Percentiles rank a stretch among this genome's conserved stretches.
These are phyloP conservation scores for Amitus sp. DNA, from an alignment of 2,888 invertebrate species.

Conservation along the genomic window DNA sequence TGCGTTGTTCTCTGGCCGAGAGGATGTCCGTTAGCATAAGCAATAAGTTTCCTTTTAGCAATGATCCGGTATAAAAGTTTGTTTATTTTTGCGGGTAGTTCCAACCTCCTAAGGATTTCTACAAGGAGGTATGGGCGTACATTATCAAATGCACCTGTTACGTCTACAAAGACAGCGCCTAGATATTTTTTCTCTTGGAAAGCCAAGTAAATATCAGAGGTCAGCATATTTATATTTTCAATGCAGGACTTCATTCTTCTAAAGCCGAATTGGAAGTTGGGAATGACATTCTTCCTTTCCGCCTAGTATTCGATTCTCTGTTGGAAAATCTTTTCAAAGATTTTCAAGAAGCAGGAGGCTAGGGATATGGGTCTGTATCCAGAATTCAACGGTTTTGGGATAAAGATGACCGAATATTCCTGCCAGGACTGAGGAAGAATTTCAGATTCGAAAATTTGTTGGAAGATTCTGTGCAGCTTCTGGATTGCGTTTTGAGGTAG, in stretches of 20 bases:
- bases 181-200: not conserved
- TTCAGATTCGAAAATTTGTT: not conserved
- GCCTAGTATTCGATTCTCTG: not conserved
- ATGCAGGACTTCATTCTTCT: not conserved
- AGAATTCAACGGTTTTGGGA: not conserved
- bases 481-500: not conserved
- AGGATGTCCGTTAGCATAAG: not conserved
- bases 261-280: not conserved
- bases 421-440: not conserved
- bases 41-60: not conserved
- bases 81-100: not conserved
- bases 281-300: not conserved
- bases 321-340: slow-evolving; percentile 1
- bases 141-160: slow-evolving; percentile 16
- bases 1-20: not conserved
- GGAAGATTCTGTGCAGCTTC: not conserved
- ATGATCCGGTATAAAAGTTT: slow-evolving; percentile 2
- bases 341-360: not conserved
- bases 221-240: not conserved
- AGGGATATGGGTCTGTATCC: not conserved
- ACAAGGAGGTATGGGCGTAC: not conserved
- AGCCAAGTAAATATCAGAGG: not conserved
- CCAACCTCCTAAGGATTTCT: not conserved
- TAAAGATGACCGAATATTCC: not conserved
- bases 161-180: slow-evolving; percentile 3